Evolutionary conservation across 2,797 vertebrate species (phyloP), one percentile per base, ranked within the genome.

Genomic region (Acridotheres tristis): DNA sequence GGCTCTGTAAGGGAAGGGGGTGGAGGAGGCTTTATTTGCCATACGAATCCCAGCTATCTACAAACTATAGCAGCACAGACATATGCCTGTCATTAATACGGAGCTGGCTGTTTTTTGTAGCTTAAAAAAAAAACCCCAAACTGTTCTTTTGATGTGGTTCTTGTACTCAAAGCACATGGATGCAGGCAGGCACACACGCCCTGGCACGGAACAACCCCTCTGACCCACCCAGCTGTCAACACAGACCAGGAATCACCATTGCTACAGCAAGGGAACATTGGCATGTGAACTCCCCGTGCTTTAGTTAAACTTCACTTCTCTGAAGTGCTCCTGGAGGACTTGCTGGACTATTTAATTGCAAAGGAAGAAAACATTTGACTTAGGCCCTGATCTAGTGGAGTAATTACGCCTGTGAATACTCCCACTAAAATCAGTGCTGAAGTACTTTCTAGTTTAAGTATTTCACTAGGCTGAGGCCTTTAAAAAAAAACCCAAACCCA

Each of bases 1-100:
- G 97, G 95, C 98, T 98, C 99, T 99, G 97, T 53, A 94, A 95
- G 38, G 62, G 80, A 95, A 96, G 29, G 69, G 59, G 53, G 67
- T 72, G 67, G 71, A 30, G 88, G 90, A 94, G 66, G 73, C 26
- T 95, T 85, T 88, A 89, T 59, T 96, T 76, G 76, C 90, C 47
- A 32, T 43, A 74, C 7, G 1, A 71, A 86, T 71, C 32, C 38
- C 29, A 81, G 77, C 26, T 83, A 89, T 78, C 78, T 88, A 36
- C 58, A 30, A 53, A 83, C 66, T 54, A 4, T 2, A 90, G 34
- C 62, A 62, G 67, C 53, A 34, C 0, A 36, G 55, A 50, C 93
- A 36, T 21, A 27, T 38, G 68, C 75, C 75, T 67, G 83, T 26
- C 71, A 30, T 47, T 79, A 90, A 43, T 13, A 57, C 0, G 5